A percentile compares a stretch with the other conserved stretches of the same genome.
phyloP scores from a whole-genome alignment of 1,140 invertebrate genomes.

The Bombyx mori region ASM3026992v2 NC_085116.1:6435001-6435500 shows the following conservation, averaged over 20 bases:
- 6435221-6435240: slow-evolving; percentile 58
- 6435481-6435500: slow-evolving; percentile 31
- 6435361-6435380: slow-evolving; percentile 18
- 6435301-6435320: slow-evolving; percentile 50
- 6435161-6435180: slow-evolving; percentile 34
- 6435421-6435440: slow-evolving; percentile 53
- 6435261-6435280: slow-evolving; percentile 18
- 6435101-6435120: slow-evolving; percentile 22
- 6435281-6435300: slow-evolving; percentile 59
- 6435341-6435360: slow-evolving; percentile 28
- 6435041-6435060: slow-evolving; percentile 18
- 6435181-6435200: slow-evolving; percentile 56
- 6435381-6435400: slow-evolving; percentile 21
- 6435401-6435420: slow-evolving; percentile 53
- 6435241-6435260: slow-evolving; percentile 30
- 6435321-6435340: slow-evolving; percentile 29
- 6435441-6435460: slow-evolving; percentile 57
- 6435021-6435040: slow-evolving; percentile 37
- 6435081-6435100: slow-evolving; percentile 17
- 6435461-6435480: slow-evolving; percentile 54
- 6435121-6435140: slow-evolving; percentile 36
- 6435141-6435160: slow-evolving; percentile 22
- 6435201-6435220: slow-evolving; percentile 61
- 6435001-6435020: slow-evolving; percentile 9
- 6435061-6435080: slow-evolving; percentile 9